These are phyloP conservation scores for Prionace glauca DNA, from an alignment of 2,797 vertebrate genomes.

Conservation along the genomic window DNA sequence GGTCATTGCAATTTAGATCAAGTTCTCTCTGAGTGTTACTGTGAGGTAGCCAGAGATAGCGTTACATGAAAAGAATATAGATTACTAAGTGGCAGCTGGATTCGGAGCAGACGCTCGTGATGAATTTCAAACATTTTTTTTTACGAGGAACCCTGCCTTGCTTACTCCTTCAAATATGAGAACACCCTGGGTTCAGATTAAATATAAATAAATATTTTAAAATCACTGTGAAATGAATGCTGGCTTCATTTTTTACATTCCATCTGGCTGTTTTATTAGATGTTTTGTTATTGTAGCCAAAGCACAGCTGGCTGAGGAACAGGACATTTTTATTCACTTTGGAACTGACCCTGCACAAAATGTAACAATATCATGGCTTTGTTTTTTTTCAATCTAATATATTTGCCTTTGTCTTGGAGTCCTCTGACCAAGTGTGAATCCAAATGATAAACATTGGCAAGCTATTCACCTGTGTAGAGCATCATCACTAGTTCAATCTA, in stretches of 20 bases:
- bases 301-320: neutral
- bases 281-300: neutral
- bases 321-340: neutral
- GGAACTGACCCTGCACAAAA: neutral
- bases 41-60: constrained; percentile 16
- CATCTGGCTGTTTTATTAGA: neutral
- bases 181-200: neutral
- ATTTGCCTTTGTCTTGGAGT: neutral
- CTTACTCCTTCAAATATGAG: neutral
- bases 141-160: neutral
- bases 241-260: neutral
- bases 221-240: neutral
- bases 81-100: neutral
- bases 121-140: constrained; percentile 31
- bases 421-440: neutral
- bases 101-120: neutral
- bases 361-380: neutral
- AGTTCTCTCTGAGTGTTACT: constrained; percentile 20
- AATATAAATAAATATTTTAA: constrained; percentile 17
- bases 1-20: constrained; percentile 36
- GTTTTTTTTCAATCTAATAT: neutral
- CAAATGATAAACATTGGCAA: neutral
- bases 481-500: neutral
- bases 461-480: neutral
- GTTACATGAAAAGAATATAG: constrained; percentile 32